Conservation (phyloP, 2,113 vertebrate species). For the Saimiri boliviensis region DNA sequence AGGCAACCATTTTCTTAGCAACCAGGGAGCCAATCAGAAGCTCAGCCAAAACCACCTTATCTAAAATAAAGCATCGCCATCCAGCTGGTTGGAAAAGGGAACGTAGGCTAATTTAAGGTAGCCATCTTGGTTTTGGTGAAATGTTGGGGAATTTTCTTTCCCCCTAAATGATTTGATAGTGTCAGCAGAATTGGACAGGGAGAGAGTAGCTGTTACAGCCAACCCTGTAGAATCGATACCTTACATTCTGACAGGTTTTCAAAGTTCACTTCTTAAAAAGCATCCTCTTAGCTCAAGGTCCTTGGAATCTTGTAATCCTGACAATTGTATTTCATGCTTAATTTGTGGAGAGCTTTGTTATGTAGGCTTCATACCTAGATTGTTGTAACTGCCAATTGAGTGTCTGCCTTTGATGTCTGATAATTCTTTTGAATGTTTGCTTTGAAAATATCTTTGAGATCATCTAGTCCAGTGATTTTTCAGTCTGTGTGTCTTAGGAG, state of each 20-base stretch:
- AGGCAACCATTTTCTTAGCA: conserved; percentile 86
- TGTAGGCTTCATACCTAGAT: not conserved
- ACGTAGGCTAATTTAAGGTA: not conserved
- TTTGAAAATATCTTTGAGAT: not conserved
- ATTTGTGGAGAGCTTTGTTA: not conserved
- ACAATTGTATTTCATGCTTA: not conserved
- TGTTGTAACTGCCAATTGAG: not conserved
- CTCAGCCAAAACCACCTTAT: conserved; percentile 36
- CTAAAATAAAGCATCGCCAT: conserved; percentile 56
- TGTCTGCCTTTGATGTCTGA: not conserved
- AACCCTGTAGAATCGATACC: not conserved
- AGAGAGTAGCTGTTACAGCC: not conserved
- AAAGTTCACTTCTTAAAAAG: not conserved
- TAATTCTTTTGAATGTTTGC: not conserved
- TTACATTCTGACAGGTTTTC: not conserved
- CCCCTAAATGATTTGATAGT: not conserved
- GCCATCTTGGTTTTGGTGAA: conserved; percentile 48
- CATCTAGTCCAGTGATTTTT: not conserved
- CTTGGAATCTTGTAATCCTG: not conserved
- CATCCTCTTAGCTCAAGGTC: not conserved
- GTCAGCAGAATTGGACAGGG: not conserved
- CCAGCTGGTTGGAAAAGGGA: not conserved
- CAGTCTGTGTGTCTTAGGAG: not conserved
- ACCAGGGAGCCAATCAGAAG: conserved; percentile 79
- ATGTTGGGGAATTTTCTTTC: not conserved